These are phyloP conservation scores for Calliphora vomitoria DNA, from an alignment of 2,888 invertebrate genomes.

Conservation along the genomic window DNA sequence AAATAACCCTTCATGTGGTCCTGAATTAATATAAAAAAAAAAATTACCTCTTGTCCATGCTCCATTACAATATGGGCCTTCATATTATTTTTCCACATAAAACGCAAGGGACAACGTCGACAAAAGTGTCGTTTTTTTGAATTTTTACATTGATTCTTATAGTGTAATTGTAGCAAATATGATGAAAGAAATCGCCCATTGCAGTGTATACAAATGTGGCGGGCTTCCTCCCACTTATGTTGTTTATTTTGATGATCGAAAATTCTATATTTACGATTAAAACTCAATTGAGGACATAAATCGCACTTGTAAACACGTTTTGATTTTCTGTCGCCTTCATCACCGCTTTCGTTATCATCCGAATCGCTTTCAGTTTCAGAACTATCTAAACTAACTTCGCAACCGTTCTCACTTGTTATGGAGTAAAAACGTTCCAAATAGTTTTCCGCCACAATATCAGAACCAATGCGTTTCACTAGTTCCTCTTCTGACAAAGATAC, in stretches of 20 bases:
- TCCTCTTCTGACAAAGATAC: slow-evolving; percentile 69
- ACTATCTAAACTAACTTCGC: slow-evolving; percentile 81
- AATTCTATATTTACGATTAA: slow-evolving; percentile 80
- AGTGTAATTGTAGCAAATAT: slow-evolving; percentile 85
- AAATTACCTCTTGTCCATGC: slow-evolving; percentile 70
- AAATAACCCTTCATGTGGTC: too few species aligned
- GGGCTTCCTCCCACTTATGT: slow-evolving; percentile 85
- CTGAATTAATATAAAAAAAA: too few species aligned
- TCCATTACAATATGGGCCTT: slow-evolving; percentile 79
- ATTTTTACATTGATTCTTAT: slow-evolving; percentile 84
- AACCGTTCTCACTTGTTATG: slow-evolving; percentile 82
- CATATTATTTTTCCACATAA: slow-evolving; percentile 83
- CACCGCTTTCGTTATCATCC: slow-evolving; percentile 54
- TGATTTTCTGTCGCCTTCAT: slow-evolving; percentile 42
- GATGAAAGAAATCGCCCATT: slow-evolving; percentile 85
- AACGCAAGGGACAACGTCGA: slow-evolving; percentile 81
- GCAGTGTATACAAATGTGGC: slow-evolving; percentile 85
- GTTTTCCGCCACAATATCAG: slow-evolving; percentile 76
- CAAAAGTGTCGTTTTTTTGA: slow-evolving; percentile 80
- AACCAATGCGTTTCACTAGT: slow-evolving; percentile 77
- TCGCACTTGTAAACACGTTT: slow-evolving; percentile 78
- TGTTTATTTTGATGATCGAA: slow-evolving; percentile 80
- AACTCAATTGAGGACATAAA: slow-evolving; percentile 77
- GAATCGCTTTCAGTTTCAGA: slow-evolving; percentile 77
- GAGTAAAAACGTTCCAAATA: slow-evolving; percentile 81